Evolutionary conservation across 2,888 invertebrate species (phyloP).

Genomic region (Aphidoletes aphidimyza): DNA sequence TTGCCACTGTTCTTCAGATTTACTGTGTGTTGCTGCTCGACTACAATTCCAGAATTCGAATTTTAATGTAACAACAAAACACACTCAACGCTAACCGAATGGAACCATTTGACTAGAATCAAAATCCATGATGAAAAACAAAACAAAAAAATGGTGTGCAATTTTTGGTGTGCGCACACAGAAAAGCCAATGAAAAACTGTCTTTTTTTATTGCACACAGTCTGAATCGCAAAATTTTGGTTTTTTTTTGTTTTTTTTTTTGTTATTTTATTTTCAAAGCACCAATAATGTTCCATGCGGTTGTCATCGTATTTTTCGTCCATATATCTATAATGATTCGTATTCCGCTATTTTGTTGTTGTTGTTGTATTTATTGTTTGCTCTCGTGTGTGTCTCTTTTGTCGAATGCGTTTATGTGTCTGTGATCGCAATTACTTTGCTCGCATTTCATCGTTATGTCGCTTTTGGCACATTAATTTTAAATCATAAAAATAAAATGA

Average conservation of each 20-base stretch:
- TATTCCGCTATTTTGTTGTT: neutral
- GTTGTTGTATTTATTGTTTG: neutral
- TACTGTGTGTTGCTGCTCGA: neutral
- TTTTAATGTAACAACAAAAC: neutral
- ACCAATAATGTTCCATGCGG: constrained; percentile 32
- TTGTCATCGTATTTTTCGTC: constrained; percentile 20
- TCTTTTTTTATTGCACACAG: constrained; percentile 20
- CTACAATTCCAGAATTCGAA: too few species aligned
- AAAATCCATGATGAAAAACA: neutral
- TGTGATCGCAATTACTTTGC: constrained; percentile 43
- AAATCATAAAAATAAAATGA: neutral
- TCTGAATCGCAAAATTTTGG: constrained; percentile 8
- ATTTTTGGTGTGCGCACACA: too few species aligned
- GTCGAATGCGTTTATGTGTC: constrained; percentile 46
- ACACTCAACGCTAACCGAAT: neutral
- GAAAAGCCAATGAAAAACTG: constrained; percentile 27
- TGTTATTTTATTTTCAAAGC: constrained; percentile 20
- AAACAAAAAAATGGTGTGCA: neutral
- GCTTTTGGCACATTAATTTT: constrained; percentile 49
- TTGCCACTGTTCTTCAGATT: neutral
- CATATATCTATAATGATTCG: neutral
- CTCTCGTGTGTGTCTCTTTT: neutral
- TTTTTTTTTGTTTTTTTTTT: constrained; percentile 3
- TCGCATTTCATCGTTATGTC: constrained; percentile 51
- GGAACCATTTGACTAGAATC: neutral